phyloP scores from a whole-genome alignment of 2,797 vertebrate species.

The Ctenochaetus hawaiiensis region DNA sequence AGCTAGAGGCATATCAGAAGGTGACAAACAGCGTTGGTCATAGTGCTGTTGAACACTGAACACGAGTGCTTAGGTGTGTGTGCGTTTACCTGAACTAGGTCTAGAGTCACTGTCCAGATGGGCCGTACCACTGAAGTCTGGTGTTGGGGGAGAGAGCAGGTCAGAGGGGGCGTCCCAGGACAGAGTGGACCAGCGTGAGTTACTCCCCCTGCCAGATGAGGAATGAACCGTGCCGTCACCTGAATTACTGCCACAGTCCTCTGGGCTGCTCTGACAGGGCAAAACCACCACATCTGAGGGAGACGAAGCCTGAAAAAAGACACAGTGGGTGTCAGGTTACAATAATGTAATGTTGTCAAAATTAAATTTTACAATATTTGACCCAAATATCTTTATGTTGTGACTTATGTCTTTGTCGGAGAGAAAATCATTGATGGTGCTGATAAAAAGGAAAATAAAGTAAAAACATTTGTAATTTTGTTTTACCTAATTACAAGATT shows the following conservation, averaged over 20 bases:
- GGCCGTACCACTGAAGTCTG: conserved; percentile 71
- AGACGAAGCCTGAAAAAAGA: conserved; percentile 71
- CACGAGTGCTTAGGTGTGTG: conserved; percentile 1
- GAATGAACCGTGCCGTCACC: conserved; percentile 60
- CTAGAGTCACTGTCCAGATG: conserved; percentile 87
- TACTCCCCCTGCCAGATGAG: conserved; percentile 63
- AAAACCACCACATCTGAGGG: conserved; percentile 64
- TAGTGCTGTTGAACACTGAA: conserved; percentile 20
- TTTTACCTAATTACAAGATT: background rate
- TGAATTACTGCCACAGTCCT: conserved; percentile 63
- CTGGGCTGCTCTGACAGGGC: conserved; percentile 69
- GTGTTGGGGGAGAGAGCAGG: conserved; percentile 84
- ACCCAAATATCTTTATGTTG: background rate
- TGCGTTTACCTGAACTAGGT: conserved; percentile 89
- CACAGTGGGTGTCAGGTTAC: background rate
- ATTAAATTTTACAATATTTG: background rate
- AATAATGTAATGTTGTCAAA: background rate
- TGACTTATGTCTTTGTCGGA: background rate
- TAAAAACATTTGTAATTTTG: background rate
- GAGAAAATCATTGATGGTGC: background rate
- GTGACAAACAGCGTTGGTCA: conserved; percentile 44
- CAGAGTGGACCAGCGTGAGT: conserved; percentile 86
- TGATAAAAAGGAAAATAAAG: background rate
- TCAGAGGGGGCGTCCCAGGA: conserved; percentile 87
- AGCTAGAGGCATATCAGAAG: conserved; percentile 33